Evolutionary conservation across 2,888 invertebrate genomes (phyloP).

Genomic region (Melieria picta): DNA sequence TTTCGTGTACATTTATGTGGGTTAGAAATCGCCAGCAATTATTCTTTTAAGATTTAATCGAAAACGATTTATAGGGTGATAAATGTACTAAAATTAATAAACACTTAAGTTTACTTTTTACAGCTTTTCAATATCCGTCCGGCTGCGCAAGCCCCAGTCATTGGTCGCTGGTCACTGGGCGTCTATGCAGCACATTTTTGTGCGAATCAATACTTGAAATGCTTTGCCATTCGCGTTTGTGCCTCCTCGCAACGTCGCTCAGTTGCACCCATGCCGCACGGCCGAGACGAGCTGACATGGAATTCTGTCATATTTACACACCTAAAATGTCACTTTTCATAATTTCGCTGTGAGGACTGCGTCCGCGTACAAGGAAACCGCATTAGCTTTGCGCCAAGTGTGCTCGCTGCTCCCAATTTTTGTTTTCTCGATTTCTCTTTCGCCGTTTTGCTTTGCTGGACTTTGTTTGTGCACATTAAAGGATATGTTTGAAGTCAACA

Average conservation of each 20-base stretch:
- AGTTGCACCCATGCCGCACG: neutral
- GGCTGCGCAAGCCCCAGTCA: too few species aligned
- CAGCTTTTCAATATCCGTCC: neutral
- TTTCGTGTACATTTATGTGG: slow-evolving; percentile 6
- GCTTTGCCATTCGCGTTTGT: slow-evolving; percentile 34
- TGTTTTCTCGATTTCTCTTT: slow-evolving; percentile 2
- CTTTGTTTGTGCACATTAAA: slow-evolving; percentile 29
- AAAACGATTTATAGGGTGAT: slow-evolving; percentile 51
- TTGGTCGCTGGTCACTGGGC: too few species aligned
- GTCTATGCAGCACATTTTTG: neutral
- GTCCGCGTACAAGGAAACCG: slow-evolving; percentile 57
- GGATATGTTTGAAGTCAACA: slow-evolving; percentile 13
- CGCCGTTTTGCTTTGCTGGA: slow-evolving; percentile 27
- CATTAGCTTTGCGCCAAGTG: slow-evolving; percentile 51
- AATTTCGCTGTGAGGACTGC: slow-evolving; percentile 44
- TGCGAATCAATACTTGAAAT: slow-evolving; percentile 17
- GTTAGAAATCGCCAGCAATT: slow-evolving; percentile 35
- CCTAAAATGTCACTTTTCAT: slow-evolving; percentile 59
- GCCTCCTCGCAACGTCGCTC: neutral
- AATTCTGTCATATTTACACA: slow-evolving; percentile 55
- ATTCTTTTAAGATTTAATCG: slow-evolving; percentile 47
- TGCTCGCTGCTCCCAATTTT: slow-evolving; percentile 25
- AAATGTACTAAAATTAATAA: slow-evolving; percentile 57
- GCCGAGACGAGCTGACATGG: slow-evolving; percentile 17
- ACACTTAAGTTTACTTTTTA: slow-evolving; percentile 48